Evolutionary conservation across 2,113 vertebrate genomes (phyloP).

Genomic region (Rhagologus leucostigma): DNA sequence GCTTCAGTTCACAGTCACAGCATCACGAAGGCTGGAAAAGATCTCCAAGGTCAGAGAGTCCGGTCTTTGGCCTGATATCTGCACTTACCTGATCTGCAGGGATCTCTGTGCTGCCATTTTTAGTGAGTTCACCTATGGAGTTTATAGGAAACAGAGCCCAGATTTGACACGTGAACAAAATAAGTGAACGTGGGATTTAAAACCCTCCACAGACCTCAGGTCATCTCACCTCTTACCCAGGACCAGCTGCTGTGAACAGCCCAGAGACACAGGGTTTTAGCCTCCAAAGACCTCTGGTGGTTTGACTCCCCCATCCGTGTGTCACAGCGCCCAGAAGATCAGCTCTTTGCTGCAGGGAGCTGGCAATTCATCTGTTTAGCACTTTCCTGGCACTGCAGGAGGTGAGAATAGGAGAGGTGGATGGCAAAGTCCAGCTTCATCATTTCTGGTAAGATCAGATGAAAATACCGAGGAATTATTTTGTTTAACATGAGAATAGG

Average conservation of each 20-base stretch:
- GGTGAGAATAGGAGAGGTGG: background rate
- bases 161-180: background rate
- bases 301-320: background rate
- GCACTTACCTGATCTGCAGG: background rate
- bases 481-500: background rate
- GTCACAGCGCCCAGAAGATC: background rate
- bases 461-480: background rate
- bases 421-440: background rate
- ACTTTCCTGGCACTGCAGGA: background rate
- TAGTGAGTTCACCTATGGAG: background rate
- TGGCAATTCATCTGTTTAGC: background rate
- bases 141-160: background rate
- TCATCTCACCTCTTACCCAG: background rate
- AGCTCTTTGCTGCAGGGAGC: background rate
- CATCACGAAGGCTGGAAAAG: background rate
- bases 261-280: background rate
- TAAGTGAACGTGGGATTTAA: background rate
- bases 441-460: background rate
- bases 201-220: accelerated
- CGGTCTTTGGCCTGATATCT: background rate
- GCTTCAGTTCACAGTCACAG: background rate
- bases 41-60: background rate
- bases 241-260: background rate
- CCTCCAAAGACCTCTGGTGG: background rate
- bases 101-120: background rate